These are phyloP conservation scores for Nibea coibor DNA, from an alignment of 2,113 vertebrate genomes.

Conservation along the genomic window DNA sequence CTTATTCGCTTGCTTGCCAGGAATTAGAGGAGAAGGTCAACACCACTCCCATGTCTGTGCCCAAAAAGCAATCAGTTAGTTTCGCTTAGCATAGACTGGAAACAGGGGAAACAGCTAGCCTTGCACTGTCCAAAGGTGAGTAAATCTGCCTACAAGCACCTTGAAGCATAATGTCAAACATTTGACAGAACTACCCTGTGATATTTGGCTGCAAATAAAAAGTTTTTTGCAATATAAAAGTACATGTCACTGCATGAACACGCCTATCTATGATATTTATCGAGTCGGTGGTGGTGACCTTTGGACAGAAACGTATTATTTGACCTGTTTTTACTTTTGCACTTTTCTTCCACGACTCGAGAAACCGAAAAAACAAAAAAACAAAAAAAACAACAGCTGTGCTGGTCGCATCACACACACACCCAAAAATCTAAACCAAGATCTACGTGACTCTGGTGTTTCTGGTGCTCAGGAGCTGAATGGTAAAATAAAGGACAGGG, in stretches of 20 bases:
- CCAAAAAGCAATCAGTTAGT: neutral
- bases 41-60: no score
- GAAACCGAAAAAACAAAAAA: neutral
- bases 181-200: neutral
- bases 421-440: neutral
- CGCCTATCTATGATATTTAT: neutral
- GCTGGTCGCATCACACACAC: conserved; percentile 16
- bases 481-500: conserved; percentile 16
- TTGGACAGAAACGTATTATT: neutral
- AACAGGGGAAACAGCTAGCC: neutral
- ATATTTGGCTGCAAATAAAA: conserved; percentile 35
- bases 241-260: conserved; percentile 8
- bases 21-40: neutral
- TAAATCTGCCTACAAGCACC: neutral
- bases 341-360: conserved; percentile 40
- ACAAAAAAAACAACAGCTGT: neutral
- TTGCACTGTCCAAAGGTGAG: neutral
- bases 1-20: neutral
- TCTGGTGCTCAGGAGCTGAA: conserved; percentile 24
- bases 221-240: conserved; percentile 3
- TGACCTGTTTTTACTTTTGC: conserved; percentile 25
- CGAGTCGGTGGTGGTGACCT: conserved; percentile 8
- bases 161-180: neutral
- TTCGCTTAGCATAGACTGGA: neutral
- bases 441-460: conserved; percentile 10